These are phyloP conservation scores for Halcyon smyrnensis DNA, from an alignment of 2,797 vertebrate genomes.

Conservation along the genomic window DNA sequence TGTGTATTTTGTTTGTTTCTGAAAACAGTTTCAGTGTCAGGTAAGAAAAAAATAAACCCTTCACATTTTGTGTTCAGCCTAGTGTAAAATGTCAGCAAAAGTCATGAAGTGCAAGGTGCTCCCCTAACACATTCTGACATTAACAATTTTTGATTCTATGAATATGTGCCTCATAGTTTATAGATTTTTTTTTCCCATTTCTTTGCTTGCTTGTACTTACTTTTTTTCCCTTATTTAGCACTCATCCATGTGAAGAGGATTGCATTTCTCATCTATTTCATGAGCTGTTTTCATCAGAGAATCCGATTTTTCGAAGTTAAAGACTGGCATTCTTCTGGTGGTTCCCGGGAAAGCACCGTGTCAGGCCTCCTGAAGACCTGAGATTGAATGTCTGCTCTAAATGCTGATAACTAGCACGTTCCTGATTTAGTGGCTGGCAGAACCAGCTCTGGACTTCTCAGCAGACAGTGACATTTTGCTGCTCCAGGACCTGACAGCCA, in stretches of 20 bases:
- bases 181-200: neutral
- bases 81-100: slow-evolving; percentile 56
- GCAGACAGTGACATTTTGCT: neutral
- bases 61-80: slow-evolving; percentile 34
- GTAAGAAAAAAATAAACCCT: neutral
- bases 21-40: neutral
- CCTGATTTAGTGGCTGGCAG: neutral
- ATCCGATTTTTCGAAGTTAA: neutral
- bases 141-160: slow-evolving; percentile 28
- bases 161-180: neutral
- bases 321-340: neutral
- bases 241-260: neutral
- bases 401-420: neutral
- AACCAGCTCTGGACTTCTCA: neutral
- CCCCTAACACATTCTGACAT: slow-evolving; percentile 30
- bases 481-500: neutral
- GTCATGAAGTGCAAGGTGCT: slow-evolving; percentile 9
- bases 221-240: neutral
- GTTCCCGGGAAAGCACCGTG: neutral
- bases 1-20: neutral
- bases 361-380: neutral
- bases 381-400: neutral
- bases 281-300: neutral
- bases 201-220: neutral
- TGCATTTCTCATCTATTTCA: neutral